Evolutionary conservation across 2,797 vertebrate species (phyloP).

Genomic region (Crocidura indochinensis): DNA sequence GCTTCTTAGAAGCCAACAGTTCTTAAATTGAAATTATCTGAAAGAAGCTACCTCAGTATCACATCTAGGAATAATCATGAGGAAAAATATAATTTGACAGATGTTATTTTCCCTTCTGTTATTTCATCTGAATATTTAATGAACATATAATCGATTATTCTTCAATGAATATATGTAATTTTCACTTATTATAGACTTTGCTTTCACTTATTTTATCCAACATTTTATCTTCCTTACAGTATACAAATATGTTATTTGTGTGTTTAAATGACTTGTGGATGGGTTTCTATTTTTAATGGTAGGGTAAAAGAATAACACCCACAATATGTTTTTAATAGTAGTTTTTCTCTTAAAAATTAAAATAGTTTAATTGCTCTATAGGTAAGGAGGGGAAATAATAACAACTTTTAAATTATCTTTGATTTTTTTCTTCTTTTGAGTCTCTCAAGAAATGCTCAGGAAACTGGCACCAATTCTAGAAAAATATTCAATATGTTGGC

Average conservation of each 20-base stretch:
- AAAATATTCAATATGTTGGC: no score
- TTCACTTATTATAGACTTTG: constrained; percentile 43
- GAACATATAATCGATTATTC: neutral
- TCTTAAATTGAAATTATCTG: constrained; percentile 25
- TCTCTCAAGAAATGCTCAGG: no score
- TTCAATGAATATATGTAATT: neutral
- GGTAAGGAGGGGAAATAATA: constrained; percentile 16
- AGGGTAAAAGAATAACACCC: neutral
- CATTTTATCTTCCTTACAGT: neutral
- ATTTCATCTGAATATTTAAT: constrained; percentile 25
- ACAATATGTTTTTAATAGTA: neutral
- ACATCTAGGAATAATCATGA: neutral
- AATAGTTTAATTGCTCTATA: neutral
- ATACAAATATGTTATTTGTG: neutral
- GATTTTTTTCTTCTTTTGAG: no score
- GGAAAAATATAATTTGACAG: neutral
- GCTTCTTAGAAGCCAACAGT: neutral
- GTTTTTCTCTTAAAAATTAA: constrained; percentile 29
- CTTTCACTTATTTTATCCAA: neutral
- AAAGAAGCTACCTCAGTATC: neutral
- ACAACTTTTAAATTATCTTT: neutral
- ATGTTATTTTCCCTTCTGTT: neutral
- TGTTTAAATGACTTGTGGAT: constrained; percentile 1
- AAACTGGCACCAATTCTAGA: no score
- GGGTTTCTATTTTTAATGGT: neutral